These are phyloP conservation scores for Melipona quadrifasciata DNA, from an alignment of 1,140 invertebrate genomes.

Conservation along the genomic window DNA sequence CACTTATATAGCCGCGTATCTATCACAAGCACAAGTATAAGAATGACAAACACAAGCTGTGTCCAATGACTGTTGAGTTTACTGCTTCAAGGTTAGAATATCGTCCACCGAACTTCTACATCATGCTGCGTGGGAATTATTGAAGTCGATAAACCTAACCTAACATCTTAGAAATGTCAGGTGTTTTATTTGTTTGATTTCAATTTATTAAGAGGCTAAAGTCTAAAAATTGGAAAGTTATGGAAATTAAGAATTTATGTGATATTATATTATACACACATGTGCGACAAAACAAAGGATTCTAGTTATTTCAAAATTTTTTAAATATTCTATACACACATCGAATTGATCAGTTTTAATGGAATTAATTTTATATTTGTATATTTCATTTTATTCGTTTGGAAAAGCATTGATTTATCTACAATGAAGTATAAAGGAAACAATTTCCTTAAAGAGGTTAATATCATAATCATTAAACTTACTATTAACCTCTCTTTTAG, in stretches of 20 bases:
- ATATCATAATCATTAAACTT: neutral
- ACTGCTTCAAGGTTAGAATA: slow-evolving; percentile 11
- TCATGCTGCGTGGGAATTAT: neutral
- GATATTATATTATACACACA: too few relatives aligned
- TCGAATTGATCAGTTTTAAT: neutral
- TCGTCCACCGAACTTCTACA: slow-evolving; percentile 4
- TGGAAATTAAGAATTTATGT: neutral
- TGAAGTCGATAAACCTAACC: neutral
- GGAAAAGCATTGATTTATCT: neutral
- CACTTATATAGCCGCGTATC: slow-evolving; percentile 39
- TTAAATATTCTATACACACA: neutral
- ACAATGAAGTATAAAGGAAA: neutral
- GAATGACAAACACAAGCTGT: neutral
- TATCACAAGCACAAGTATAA: neutral
- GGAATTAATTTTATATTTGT: neutral
- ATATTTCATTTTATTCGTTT: neutral
- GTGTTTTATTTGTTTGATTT: neutral
- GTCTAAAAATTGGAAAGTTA: neutral
- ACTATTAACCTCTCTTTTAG: neutral
- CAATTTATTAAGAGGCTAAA: too few relatives aligned
- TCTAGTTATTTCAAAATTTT: neutral
- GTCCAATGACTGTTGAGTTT: slow-evolving; percentile 29
- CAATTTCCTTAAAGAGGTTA: neutral
- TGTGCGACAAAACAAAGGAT: neutral
- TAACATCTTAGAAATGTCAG: neutral